A percentile compares a stretch with the other conserved stretches of the same genome.
Conservation (phyloP, 1,140 invertebrate species). For the Linepithema humile region DNA sequence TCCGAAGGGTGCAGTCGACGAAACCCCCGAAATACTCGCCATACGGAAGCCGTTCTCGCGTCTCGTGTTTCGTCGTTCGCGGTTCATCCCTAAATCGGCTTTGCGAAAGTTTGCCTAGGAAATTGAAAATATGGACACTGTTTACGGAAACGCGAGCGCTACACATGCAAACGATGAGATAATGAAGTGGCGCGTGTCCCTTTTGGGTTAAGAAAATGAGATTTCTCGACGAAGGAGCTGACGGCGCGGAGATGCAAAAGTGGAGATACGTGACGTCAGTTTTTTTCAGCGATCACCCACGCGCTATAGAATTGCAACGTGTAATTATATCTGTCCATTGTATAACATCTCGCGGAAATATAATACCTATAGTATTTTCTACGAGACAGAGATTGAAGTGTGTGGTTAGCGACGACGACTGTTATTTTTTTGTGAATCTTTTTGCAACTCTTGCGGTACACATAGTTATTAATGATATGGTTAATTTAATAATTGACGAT, state of each 20-base stretch:
- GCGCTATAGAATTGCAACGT: constrained; percentile 35
- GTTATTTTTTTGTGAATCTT: neutral
- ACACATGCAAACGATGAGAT: constrained; percentile 3
- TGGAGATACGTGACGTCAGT: constrained; percentile 45
- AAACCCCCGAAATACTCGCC: constrained; percentile 59
- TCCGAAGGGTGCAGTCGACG: neutral
- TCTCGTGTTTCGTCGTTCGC: neutral
- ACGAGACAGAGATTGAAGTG: neutral
- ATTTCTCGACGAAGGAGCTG: neutral
- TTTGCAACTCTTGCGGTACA: neutral
- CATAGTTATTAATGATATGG: neutral
- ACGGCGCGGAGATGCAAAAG: constrained; percentile 17
- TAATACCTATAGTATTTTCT: neutral
- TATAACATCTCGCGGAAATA: constrained; percentile 44
- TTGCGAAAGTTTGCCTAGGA: neutral
- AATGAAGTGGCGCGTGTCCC: neutral
- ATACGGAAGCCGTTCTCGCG: constrained; percentile 8
- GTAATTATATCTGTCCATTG: constrained; percentile 45
- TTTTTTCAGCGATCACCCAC: constrained; percentile 35
- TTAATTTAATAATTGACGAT: no score
- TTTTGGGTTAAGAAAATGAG: constrained; percentile 10
- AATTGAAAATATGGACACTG: neutral
- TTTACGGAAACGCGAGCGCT: neutral
- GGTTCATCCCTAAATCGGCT: constrained; percentile 16
- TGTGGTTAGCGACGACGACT: neutral